Conservation (phyloP, 2,888 invertebrate species). For the Morpho deidamia region DNA sequence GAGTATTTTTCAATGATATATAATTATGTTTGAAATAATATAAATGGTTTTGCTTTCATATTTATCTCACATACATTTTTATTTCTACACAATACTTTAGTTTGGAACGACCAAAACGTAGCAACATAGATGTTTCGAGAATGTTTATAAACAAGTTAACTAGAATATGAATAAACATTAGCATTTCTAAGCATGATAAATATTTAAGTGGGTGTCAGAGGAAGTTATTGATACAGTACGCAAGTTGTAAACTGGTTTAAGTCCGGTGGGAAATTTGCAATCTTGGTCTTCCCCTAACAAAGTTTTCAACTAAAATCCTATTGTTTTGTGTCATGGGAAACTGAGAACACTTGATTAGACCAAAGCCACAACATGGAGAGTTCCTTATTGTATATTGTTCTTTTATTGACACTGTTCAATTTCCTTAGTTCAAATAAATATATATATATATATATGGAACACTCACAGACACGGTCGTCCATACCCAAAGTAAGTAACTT, state of each 20-base stretch:
- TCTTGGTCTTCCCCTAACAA: slow-evolving; percentile 73
- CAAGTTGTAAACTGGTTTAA: slow-evolving; percentile 67
- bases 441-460: too few species aligned
- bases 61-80: too few species aligned
- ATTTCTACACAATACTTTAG: too few species aligned
- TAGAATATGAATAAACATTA: slow-evolving; percentile 10
- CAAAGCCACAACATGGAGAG: slow-evolving; percentile 18
- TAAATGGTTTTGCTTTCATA: too few species aligned
- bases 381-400: slow-evolving; percentile 3
- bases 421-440: neutral
- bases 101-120: neutral
- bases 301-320: slow-evolving; percentile 75
- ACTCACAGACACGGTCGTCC: too few species aligned
- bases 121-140: neutral
- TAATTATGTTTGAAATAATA: too few species aligned
- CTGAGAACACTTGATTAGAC: slow-evolving; percentile 59
- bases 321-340: slow-evolving; percentile 59
- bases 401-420: neutral
- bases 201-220: slow-evolving; percentile 52
- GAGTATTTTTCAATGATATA: too few species aligned
- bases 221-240: slow-evolving; percentile 70
- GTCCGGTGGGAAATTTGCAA: slow-evolving; percentile 72
- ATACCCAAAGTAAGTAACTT: too few species aligned
- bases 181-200: slow-evolving; percentile 38
- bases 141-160: neutral